A percentile compares a stretch with the other conserved stretches of the same genome.
These are phyloP conservation scores for Andrena camellia DNA, from an alignment of 2,888 invertebrate species.

Conservation along the genomic window DNA sequence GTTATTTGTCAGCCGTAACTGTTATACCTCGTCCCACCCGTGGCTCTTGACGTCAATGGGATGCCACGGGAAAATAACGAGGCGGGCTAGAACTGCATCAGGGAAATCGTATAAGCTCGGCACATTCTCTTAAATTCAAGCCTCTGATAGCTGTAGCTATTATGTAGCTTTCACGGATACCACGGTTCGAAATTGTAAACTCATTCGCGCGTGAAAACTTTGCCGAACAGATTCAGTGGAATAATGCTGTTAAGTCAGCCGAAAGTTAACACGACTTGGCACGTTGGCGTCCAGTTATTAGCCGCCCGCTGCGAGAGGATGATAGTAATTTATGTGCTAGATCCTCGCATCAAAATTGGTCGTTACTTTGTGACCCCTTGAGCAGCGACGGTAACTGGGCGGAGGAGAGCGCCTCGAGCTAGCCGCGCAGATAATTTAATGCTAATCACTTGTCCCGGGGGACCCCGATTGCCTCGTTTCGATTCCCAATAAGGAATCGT, in stretches of 20 bases:
- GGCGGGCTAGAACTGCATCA: not conserved
- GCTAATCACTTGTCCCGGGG: slow-evolving; percentile 22
- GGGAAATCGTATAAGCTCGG: not conserved
- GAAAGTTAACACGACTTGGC: slow-evolving; percentile 59
- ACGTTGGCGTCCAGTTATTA: slow-evolving; percentile 59
- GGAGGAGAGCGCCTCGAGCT: not conserved
- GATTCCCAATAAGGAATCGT: slow-evolving; percentile 9
- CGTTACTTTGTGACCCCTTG: slow-evolving; percentile 46
- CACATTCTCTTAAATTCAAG: not conserved
- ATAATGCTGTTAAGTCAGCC: slow-evolving; percentile 61
- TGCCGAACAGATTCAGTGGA: slow-evolving; percentile 28
- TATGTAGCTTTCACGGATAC: too few species aligned
- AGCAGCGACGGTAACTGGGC: slow-evolving; percentile 24
- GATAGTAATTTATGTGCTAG: slow-evolving; percentile 63
- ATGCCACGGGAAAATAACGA: not conserved
- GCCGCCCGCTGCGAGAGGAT: slow-evolving; percentile 57
- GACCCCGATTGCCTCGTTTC: slow-evolving; percentile 9
- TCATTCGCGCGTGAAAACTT: too few species aligned
- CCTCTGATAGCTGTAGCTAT: not conserved
- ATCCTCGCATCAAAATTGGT: slow-evolving; percentile 56
- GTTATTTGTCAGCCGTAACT: slow-evolving; percentile 54
- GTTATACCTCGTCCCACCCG: slow-evolving; percentile 24
- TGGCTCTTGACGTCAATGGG: not conserved
- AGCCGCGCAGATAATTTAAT: slow-evolving; percentile 43
- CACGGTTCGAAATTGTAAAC: too few species aligned